Evolutionary conservation across 2,888 invertebrate genomes (phyloP).

Genomic region (Drosophila heteroneura): DNA sequence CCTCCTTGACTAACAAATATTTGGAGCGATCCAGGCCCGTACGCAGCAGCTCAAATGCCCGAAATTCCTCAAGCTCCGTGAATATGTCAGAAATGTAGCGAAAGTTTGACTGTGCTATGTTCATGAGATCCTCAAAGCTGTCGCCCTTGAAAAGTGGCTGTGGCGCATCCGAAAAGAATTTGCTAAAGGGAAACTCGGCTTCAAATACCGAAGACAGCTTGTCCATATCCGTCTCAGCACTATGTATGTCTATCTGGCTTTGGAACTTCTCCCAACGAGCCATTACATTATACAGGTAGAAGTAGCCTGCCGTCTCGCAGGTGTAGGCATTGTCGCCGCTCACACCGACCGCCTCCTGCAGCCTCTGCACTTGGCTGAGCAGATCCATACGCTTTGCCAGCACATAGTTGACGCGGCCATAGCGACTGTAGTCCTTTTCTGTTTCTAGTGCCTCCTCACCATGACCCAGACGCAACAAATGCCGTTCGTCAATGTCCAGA

Average conservation of each 20-base stretch:
- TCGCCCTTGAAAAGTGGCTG: constrained; percentile 95
- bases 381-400: constrained; percentile 96
- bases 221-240: constrained; percentile 35
- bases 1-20: constrained; percentile 98
- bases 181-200: constrained; percentile 96
- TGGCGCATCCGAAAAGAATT: constrained; percentile 97
- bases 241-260: constrained; percentile 66
- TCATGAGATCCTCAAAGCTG: constrained; percentile 92
- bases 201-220: constrained; percentile 86
- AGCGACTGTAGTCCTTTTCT: constrained; percentile 99
- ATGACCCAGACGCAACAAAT: constrained; percentile 98
- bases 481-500: constrained; percentile 98
- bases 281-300: constrained; percentile 95
- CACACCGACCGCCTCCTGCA: constrained; percentile 94
- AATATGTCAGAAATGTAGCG: constrained; percentile 98
- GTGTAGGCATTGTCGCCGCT: constrained; percentile 97
- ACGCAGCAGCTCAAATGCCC: constrained; percentile 98
- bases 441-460: constrained; percentile 99
- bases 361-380: constrained; percentile 93
- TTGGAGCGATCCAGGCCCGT: constrained; percentile 98
- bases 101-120: constrained; percentile 96
- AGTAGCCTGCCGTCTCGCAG: constrained; percentile 99
- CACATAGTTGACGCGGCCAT: constrained; percentile 99
- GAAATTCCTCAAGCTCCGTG: constrained; percentile 98
- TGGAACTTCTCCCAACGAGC: constrained; percentile 97